Conservation (phyloP, 2,888 invertebrate genomes). For the Noctua pronuba region DNA sequence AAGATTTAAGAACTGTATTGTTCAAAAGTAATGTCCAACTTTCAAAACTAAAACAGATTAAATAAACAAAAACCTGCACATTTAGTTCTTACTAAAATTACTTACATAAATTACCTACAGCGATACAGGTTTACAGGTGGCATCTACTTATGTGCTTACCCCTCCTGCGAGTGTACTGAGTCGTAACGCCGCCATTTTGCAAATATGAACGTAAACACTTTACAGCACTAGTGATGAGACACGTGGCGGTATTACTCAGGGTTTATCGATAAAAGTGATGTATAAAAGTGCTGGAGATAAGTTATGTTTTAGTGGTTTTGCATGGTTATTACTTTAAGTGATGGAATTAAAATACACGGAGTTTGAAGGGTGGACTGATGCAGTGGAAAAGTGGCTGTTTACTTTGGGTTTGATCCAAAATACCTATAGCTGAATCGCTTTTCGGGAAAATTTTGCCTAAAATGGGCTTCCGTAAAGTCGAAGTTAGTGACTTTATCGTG, state of each 20-base stretch:
- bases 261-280: conserved; percentile 39
- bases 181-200: conserved; percentile 71
- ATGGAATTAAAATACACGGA: background rate
- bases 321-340: conserved; percentile 3
- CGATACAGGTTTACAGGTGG: conserved; percentile 45
- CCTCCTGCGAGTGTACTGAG: conserved; percentile 28
- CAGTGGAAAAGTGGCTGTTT: background rate
- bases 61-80: background rate
- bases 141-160: conserved; percentile 29
- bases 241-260: conserved; percentile 25
- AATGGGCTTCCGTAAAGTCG: background rate
- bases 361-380: background rate
- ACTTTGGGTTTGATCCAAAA: background rate
- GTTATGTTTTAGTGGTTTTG: background rate
- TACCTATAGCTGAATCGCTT: background rate
- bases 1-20: background rate
- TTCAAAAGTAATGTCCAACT: background rate
- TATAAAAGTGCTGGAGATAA: conserved; percentile 5
- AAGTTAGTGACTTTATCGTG: background rate
- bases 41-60: background rate
- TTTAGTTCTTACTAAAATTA: conserved; percentile 23
- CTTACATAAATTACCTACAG: conserved; percentile 31
- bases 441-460: background rate
- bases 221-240: conserved; percentile 65
- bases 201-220: conserved; percentile 73